Conservation (phyloP, 2,113 vertebrate species). For the Eulacestoma nigropectus region DNA sequence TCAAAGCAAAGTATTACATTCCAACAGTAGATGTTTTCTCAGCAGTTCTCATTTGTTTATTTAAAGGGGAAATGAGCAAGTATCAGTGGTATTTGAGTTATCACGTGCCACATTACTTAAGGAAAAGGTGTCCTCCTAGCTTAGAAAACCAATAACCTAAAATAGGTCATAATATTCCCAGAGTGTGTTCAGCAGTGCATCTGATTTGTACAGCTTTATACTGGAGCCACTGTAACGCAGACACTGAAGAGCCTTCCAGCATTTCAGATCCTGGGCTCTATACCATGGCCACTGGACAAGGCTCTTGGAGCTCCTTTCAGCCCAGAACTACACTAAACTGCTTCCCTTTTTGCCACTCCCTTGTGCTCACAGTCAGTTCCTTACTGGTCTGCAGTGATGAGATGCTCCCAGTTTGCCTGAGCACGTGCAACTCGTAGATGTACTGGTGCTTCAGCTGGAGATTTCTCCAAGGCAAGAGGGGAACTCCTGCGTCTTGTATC, state of each 20-base stretch:
- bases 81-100: background rate
- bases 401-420: background rate
- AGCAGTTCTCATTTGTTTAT: background rate
- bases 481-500: background rate
- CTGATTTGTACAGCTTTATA: background rate
- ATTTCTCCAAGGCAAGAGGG: conserved; percentile 17
- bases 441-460: conserved; percentile 17
- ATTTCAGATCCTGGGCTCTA: background rate
- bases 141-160: background rate
- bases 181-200: background rate
- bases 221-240: background rate
- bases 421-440: background rate
- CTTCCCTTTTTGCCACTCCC: background rate
- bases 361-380: background rate
- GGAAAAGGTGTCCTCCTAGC: background rate
- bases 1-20: background rate
- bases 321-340: background rate
- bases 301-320: conserved; percentile 1
- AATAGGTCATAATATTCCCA: background rate
- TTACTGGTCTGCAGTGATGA: background rate
- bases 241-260: background rate
- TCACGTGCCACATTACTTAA: background rate
- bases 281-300: background rate
- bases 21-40: background rate
- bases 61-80: background rate